A percentile compares a stretch with the other conserved stretches of the same genome.
Evolutionary conservation across 2,113 vertebrate species (phyloP).

Genomic region (Macquaria ambigua): DNA sequence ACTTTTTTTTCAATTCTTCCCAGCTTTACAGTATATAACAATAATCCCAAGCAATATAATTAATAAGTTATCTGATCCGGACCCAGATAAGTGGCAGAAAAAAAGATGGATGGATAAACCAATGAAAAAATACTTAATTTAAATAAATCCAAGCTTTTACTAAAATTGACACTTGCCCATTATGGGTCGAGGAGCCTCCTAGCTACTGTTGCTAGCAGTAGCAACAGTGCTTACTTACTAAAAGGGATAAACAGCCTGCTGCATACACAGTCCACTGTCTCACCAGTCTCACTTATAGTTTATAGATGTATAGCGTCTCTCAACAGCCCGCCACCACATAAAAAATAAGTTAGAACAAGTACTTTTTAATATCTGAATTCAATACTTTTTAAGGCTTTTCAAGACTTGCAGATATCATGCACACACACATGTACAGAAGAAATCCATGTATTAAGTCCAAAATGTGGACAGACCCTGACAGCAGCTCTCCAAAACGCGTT

Average conservation of each 20-base stretch:
- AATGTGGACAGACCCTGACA: slow-evolving; percentile 26
- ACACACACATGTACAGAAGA: not conserved
- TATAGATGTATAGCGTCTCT: too few species aligned
- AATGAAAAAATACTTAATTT: not conserved
- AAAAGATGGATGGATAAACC: not conserved
- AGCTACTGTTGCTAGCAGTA: not conserved
- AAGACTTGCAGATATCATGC: not conserved
- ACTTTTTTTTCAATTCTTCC: not conserved
- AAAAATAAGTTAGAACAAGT: not conserved
- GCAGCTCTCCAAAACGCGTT: slow-evolving; percentile 4
- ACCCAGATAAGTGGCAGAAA: not conserved
- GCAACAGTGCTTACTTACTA: not conserved
- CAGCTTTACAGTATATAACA: not conserved
- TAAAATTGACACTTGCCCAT: not conserved
- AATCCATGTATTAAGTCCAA: not conserved
- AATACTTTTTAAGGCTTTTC: not conserved
- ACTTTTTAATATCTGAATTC: not conserved
- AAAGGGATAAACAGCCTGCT: not conserved
- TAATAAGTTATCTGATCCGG: not conserved
- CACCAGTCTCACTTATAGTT: not conserved
- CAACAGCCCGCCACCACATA: not conserved
- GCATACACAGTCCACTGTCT: not conserved
- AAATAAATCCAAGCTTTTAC: not conserved
- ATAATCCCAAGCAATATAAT: not conserved
- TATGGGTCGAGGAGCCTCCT: too few species aligned